phyloP scores from a whole-genome alignment of 2,797 vertebrate genomes.

The Myotis vivesi region DNA sequence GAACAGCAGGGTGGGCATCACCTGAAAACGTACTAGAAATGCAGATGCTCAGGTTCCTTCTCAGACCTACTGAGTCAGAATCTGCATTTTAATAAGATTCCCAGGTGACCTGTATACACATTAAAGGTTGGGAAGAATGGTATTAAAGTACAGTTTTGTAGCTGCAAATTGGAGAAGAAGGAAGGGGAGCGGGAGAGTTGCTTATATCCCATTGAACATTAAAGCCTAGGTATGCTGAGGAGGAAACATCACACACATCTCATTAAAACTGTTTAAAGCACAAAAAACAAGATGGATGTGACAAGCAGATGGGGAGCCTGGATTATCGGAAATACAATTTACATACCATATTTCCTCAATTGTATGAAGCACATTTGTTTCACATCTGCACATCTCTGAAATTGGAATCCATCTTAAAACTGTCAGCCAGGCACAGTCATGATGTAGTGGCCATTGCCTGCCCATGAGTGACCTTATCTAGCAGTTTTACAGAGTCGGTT shows the following conservation, averaged over 20 bases:
- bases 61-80: background rate
- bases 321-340: background rate
- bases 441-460: background rate
- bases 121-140: background rate
- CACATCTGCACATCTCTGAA: constrained; percentile 33
- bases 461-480: background rate
- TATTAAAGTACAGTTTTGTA: background rate
- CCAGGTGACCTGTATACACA: background rate
- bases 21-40: constrained; percentile 15
- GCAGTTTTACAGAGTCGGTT: background rate
- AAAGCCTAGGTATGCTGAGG: background rate
- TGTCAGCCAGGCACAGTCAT: background rate
- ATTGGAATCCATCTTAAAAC: constrained; percentile 46
- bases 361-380: constrained; percentile 35
- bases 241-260: background rate
- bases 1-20: background rate
- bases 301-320: background rate
- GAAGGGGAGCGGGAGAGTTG: background rate
- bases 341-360: background rate
- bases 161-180: background rate
- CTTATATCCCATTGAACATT: background rate
- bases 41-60: background rate
- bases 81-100: background rate
- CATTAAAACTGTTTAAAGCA: background rate
- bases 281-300: background rate